A percentile compares a stretch with the other conserved stretches of the same genome.
Evolutionary conservation across 1,140 invertebrate species (phyloP).

Genomic region (Steinernema feltiae): DNA sequence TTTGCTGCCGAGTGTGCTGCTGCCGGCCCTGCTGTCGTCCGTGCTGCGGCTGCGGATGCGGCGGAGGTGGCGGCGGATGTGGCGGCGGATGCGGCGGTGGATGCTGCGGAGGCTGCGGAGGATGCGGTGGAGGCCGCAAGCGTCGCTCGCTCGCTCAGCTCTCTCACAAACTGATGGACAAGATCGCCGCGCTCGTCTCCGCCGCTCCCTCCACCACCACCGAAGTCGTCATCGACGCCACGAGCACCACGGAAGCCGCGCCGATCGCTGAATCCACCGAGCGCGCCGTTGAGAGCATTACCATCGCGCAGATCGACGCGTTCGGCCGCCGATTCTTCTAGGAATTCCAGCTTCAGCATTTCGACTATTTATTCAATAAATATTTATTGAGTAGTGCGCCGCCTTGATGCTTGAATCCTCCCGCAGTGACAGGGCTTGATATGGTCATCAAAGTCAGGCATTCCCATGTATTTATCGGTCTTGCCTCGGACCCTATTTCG

Average conservation of each 20-base stretch:
- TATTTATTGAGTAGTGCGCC: not conserved
- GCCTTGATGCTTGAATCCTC: no score
- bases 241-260: not conserved
- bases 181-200: conserved; percentile 2
- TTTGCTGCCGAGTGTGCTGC: not conserved
- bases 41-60: not conserved
- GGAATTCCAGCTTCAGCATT: not conserved
- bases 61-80: not conserved
- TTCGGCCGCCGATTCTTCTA: not conserved
- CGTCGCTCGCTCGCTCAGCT: not conserved
- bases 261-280: no score
- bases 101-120: not conserved
- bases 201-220: not conserved
- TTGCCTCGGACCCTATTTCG: no score
- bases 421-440: no score
- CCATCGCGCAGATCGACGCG: not conserved
- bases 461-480: no score
- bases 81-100: not conserved
- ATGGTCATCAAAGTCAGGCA: no score
- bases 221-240: not conserved
- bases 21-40: conserved; percentile 3
- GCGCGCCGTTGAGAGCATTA: no score
- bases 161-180: conserved; percentile 1
- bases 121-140: conserved; percentile 1
- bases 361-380: conserved; percentile 10